Evolutionary conservation across 2,797 vertebrate species (phyloP).

Genomic region (Lophotriccus pileatus): DNA sequence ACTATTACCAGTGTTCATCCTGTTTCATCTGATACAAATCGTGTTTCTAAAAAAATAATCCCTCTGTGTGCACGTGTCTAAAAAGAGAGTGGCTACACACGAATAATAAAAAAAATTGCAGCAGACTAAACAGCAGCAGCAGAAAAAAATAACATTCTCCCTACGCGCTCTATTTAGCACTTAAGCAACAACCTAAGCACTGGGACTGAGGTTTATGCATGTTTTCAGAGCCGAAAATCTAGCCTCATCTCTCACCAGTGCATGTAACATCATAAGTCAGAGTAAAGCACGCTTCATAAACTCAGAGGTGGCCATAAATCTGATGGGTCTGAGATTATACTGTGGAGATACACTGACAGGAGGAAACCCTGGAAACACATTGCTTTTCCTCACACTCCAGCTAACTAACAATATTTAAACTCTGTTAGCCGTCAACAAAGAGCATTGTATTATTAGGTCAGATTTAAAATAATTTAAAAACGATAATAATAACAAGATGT

Average conservation of each 20-base stretch:
- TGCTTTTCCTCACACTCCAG: neutral
- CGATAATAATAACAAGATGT: neutral
- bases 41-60: neutral
- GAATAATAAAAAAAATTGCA: neutral
- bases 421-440: neutral
- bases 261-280: rapidly evolving
- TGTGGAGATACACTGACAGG: neutral
- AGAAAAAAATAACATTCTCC: neutral
- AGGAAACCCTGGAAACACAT: neutral
- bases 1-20: neutral
- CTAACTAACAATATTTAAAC: neutral
- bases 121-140: neutral
- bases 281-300: neutral
- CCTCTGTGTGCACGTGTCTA: neutral
- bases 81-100: neutral
- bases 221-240: neutral
- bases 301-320: neutral
- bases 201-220: neutral
- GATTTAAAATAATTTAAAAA: neutral
- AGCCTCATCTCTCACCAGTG: neutral
- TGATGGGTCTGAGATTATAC: neutral
- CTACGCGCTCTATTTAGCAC: neutral
- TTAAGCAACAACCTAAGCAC: neutral
- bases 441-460: neutral
- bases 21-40: neutral